phyloP scores from a whole-genome alignment of 2,888 invertebrate species.

The Erynnis tages region DNA sequence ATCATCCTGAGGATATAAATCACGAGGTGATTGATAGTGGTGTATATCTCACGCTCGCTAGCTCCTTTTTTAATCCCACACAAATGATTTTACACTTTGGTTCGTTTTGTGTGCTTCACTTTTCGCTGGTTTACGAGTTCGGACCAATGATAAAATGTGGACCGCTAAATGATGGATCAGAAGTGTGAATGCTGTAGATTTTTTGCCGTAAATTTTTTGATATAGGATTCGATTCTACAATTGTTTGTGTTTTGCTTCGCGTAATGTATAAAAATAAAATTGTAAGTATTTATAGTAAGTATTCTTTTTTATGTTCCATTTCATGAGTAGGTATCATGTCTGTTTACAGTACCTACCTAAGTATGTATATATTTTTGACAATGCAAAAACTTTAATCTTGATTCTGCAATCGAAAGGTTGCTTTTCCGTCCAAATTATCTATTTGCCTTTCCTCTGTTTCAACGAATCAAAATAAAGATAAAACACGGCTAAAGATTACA shows the following conservation, averaged over 20 bases:
- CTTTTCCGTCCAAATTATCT: no score
- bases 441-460: neutral
- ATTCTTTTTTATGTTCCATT: no score
- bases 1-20: constrained; percentile 78
- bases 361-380: no score
- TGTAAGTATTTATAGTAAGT: no score
- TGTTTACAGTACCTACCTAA: no score
- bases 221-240: no score
- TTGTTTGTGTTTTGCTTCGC: neutral
- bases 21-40: constrained; percentile 77
- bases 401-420: no score
- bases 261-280: neutral
- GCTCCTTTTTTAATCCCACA: constrained; percentile 78
- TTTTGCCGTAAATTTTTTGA: neutral
- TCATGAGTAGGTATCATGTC: no score
- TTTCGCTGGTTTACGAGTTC: constrained; percentile 17
- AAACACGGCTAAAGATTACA: constrained; percentile 4
- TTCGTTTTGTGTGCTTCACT: constrained; percentile 52
- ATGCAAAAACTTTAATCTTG: no score
- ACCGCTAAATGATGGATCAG: constrained; percentile 18
- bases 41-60: constrained; percentile 75
- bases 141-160: constrained; percentile 1
- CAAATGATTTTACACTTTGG: constrained; percentile 78
- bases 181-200: neutral
- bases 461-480: neutral